Evolutionary conservation across 1,140 invertebrate species (phyloP).

Genomic region (Drosophila simulans): DNA sequence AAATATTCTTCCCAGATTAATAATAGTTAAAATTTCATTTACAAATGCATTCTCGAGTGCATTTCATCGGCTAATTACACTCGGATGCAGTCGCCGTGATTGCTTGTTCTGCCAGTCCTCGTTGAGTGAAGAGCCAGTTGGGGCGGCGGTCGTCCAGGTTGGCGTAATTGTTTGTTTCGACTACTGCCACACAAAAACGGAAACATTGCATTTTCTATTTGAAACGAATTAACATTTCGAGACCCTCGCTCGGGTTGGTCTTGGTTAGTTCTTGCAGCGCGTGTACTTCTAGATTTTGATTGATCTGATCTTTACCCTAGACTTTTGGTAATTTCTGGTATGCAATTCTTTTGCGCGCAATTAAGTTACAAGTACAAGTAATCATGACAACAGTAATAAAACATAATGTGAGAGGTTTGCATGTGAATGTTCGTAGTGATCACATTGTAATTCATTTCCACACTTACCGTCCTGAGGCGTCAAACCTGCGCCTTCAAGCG

Average conservation of each 20-base stretch:
- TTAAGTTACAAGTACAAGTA: constrained; percentile 54
- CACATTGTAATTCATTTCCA: constrained; percentile 66
- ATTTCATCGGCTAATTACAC: constrained; percentile 76
- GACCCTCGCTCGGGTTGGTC: constrained; percentile 33
- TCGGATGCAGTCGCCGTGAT: constrained; percentile 50
- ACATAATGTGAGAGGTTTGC: constrained; percentile 81
- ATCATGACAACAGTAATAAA: constrained; percentile 80
- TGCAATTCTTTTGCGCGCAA: constrained; percentile 31
- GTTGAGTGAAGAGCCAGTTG: constrained; percentile 52
- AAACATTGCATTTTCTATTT: constrained; percentile 39
- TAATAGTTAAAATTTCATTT: constrained; percentile 78
- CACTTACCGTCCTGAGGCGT: constrained; percentile 73
- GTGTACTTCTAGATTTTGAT: constrained; percentile 49
- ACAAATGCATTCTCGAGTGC: constrained; percentile 79
- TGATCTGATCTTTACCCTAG: constrained; percentile 23
- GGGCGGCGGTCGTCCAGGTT: constrained; percentile 50
- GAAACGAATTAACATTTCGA: constrained; percentile 39
- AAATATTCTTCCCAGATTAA: constrained; percentile 39
- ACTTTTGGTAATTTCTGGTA: constrained; percentile 26
- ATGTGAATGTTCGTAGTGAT: constrained; percentile 72
- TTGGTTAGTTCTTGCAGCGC: constrained; percentile 40
- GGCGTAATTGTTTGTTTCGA: constrained; percentile 35
- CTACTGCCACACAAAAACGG: constrained; percentile 55
- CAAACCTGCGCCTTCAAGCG: constrained; percentile 72
- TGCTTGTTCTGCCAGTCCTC: constrained; percentile 49